Conservation (phyloP, 2,113 vertebrate genomes). For the Emberiza fucata region DNA sequence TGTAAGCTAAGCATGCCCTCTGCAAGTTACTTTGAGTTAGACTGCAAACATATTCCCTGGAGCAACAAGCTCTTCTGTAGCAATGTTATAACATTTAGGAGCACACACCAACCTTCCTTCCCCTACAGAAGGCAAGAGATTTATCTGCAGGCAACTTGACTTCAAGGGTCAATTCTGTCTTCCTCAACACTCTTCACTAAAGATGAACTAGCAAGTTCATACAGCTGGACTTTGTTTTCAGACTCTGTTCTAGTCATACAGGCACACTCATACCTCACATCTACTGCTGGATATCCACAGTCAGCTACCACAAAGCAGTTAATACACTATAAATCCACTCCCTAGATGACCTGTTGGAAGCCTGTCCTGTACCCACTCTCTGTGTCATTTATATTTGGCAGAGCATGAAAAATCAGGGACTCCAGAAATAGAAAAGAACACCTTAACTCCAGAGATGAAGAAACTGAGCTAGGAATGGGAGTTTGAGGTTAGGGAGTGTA, state of each 20-base stretch:
- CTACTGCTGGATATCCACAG: neutral
- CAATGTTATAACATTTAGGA: neutral
- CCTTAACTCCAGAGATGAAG: neutral
- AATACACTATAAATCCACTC: neutral
- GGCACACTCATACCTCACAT: neutral
- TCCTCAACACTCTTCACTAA: neutral
- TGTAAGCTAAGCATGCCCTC: neutral
- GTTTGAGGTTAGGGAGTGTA: neutral
- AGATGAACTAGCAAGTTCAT: neutral
- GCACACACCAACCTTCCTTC: neutral
- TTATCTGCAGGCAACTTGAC: neutral
- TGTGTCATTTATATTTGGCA: neutral
- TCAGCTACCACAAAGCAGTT: neutral
- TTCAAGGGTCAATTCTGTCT: neutral
- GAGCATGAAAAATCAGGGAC: neutral
- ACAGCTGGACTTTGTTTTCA: neutral
- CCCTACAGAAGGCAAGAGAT: neutral
- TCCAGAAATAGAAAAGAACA: neutral
- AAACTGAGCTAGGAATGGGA: neutral
- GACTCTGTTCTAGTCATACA: neutral
- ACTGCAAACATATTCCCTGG: neutral
- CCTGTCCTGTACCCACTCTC: neutral
- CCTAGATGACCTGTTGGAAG: neutral
- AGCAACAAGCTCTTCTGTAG: neutral
- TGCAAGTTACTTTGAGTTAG: neutral